Evolutionary conservation across 1,140 invertebrate species (phyloP), one percentile per base, ranked within the genome.

Genomic region (Brachionus angularis): DNA sequence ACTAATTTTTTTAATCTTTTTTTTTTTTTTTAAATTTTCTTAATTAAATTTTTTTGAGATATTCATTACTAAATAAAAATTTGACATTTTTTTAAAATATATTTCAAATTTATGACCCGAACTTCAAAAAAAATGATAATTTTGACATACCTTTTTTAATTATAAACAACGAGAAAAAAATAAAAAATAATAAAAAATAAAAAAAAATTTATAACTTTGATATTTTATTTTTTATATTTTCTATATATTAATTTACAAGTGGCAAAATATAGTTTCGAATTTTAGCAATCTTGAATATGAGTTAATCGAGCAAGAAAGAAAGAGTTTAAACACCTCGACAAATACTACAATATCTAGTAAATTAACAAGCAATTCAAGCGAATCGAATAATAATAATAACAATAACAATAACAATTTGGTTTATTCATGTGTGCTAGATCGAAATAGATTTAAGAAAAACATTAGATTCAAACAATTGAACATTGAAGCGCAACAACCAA

Each of bases 381-480:
- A 12, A 25, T 8, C n/a, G 23, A 16, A 18, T 5, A 58, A 25
- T 39, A 39, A 58, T 39, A 39, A 31, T 18, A 58, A 18, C 5
- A 58, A 21, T 36, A 34, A 58, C 1, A 36, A 36, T 36, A 23
- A 25, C 39, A 39, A 25, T n/a, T 39, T 58, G 16, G n/a, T 42
- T 47, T 67, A 67, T 50, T 47, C 62, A 25, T 67, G 62, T 29
- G 62, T 67, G n/a, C 46, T 67, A 16, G 42, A 67, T 67, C 62
- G 47, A 7, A 67, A 67, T 67, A 39, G 36, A 34, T 23, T 67
- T 7, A 50, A 47, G 10, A 58, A 58, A 58, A 58, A 23, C 39
- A 36, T 16, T 12, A n/a, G 10, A 21, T 36, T 12, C 3, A 21
- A 18, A 2, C 18, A 58, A 58, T 25, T 7, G 16, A 33, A 50